Base-by-base conservation (phyloP, 1,140 invertebrate genomes). In the Elymnias hypermnestra region DNA sequence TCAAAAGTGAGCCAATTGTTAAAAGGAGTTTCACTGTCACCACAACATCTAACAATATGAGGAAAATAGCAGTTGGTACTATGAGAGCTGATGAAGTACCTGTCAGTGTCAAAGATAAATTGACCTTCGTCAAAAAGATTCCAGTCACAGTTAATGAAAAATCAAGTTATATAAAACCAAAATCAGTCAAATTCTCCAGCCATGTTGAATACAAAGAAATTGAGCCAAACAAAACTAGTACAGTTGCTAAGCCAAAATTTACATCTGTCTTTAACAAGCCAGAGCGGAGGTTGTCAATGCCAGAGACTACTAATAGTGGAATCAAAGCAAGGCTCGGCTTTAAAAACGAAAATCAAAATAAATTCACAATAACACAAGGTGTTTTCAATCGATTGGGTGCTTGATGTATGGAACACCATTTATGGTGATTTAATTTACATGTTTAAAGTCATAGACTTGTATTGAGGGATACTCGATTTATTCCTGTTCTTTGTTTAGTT, bases 181-280 rank as follows among this genome's bases (percentile, higher is more conserved):
- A 87, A 47, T 83, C 83, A 0, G 86, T 87, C 0, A 86, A 87
- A 51, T 87, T 87, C 43, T 85, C 83, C 0, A 83, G 70, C 40
- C 70, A 70, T 8, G 63, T 87, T 2, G 67, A 87, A 28, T 86
- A 83, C 47, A 86, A 86, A 65, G 81, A 85, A 60, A 87, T 87
- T 35, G 83, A 86, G 36, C 3, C 51, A 0, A 60, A 38, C 6
- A 57, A 67, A 29, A 60, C 58, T 18, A 1, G 25, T 9, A 36
- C 23, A 12, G 12, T 40, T 10, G 23, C 33, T 4, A 63, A 51
- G 18, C 42, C 55, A 0, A 69, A 67, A 40, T 55, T 67, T 6
- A 73, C 70, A 4, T 35, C 53, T 0, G 63, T 84, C 0, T 84
- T 84, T 26, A 82, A 84, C 17, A 84, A 84, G 40, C 81, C 77